Evolutionary conservation across 2,113 vertebrate genomes (phyloP).

Genomic region (Ovis canadensis): DNA sequence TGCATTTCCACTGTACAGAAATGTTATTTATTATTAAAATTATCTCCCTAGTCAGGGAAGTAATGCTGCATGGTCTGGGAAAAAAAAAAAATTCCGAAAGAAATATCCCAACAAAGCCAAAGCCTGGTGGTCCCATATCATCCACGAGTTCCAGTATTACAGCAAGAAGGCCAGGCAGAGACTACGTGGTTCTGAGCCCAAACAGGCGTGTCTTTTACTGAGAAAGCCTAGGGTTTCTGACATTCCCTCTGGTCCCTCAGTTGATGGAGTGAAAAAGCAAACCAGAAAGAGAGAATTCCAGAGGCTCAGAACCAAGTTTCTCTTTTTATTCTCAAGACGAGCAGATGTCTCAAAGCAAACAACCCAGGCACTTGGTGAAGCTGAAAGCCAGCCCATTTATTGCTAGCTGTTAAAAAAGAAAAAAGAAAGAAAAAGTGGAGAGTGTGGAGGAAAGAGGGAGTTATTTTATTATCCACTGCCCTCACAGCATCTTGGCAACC

Average conservation of each 20-base stretch:
- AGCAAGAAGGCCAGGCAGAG: background rate
- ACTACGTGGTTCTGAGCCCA: background rate
- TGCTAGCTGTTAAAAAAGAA: background rate
- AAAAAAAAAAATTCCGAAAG: background rate
- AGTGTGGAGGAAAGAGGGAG: no score
- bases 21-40: background rate
- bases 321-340: background rate
- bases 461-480: background rate
- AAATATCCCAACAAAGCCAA: background rate
- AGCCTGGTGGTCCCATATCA: background rate
- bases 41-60: background rate
- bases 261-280: background rate
- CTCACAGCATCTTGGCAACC: background rate
- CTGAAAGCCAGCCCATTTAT: background rate
- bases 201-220: rapidly evolving
- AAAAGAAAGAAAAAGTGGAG: background rate
- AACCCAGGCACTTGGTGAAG: background rate
- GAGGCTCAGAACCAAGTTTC: background rate
- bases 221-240: background rate
- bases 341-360: background rate
- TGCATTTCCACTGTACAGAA: background rate
- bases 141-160: rapidly evolving
- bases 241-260: background rate
- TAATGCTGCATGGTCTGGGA: background rate
- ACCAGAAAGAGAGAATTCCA: background rate